A percentile compares a stretch with the other conserved stretches of the same genome.
Conservation (phyloP, 2,888 invertebrate species). For the Podotricha telesiphe region DNA sequence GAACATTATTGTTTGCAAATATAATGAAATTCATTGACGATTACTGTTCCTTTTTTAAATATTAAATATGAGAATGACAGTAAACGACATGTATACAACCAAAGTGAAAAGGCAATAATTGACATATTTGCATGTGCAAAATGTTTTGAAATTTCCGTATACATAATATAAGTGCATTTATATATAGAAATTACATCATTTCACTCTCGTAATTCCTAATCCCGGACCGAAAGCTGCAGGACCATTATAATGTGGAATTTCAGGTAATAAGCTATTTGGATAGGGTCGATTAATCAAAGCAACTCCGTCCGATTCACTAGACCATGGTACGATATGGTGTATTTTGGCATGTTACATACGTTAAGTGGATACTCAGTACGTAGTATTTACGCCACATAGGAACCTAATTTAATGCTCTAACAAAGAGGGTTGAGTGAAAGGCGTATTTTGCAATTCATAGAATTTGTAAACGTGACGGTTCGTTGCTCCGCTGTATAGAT, state of each 20-base stretch:
- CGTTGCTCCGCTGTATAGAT: constrained; percentile 15
- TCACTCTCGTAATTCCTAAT: background rate
- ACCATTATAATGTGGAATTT: constrained; percentile 12
- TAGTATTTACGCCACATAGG: constrained; percentile 22
- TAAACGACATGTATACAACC: no score
- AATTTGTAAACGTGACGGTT: constrained; percentile 29
- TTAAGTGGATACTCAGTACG: constrained; percentile 16
- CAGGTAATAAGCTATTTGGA: constrained; percentile 24
- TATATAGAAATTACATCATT: no score
- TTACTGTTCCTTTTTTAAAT: no score
- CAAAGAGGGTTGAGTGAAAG: constrained; percentile 28
- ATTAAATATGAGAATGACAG: no score
- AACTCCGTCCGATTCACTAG: constrained; percentile 44
- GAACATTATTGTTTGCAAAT: no score
- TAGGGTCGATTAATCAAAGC: constrained; percentile 57
- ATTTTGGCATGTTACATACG: constrained; percentile 25
- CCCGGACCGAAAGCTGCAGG: background rate
- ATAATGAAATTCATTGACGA: no score
- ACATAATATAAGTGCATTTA: background rate
- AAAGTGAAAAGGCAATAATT: no score
- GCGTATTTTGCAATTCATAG: constrained; percentile 27
- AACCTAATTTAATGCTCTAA: constrained; percentile 28
- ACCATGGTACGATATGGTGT: constrained; percentile 29
- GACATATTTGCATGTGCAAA: no score
- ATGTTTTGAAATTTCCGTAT: background rate